Evolutionary conservation across 2,888 invertebrate species (phyloP), one percentile per base, ranked within the genome.

Genomic region (Clusia tigrina): DNA sequence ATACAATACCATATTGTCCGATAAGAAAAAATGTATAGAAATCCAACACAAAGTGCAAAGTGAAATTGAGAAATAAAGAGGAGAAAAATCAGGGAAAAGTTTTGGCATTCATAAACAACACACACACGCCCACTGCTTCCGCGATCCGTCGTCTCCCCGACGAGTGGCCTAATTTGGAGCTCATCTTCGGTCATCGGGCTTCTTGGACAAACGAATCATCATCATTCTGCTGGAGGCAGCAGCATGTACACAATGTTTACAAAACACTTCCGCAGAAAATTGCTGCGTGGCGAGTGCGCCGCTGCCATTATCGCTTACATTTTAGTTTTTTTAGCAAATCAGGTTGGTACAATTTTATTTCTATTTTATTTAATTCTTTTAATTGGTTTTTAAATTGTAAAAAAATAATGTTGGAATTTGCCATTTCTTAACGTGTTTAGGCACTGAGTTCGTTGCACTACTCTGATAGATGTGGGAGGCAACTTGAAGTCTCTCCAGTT

Each of bases 191-290:
- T n/a, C n/a, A n/a, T n/a, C n/a, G n/a, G n/a, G n/a, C n/a, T n/a
- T 37, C 54, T 24, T 17, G 12, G 12, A 32, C 12, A 66, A 56
- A 32, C 56, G 65, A 54, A 26, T 32, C 12, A 32, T 32, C 32
- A 12, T 9, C 12, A 32, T 32, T 12, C 12, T 12, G 12, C 12
- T 32, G 51, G 10, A 63, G 53, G 54, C 12, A 46, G 62, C 71
- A 77, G 69, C 72, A 80, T 80, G 79, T 76, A 75, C 71, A 83
- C 78, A 82, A 81, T 82, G 83, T 83, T 81, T 74, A 81, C 79
- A 71, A 81, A 83, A 81, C 81, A 83, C 76, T 81, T 78, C 76
- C 80, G 83, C 68, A 79, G 82, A 79, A 82, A 81, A 82, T 74
- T 76, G 67, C 67, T 77, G 69, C 58, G 54, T 26, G 63, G 67